These are phyloP conservation scores for Apteryx mantelli DNA, from an alignment of 2,113 vertebrate species.

Conservation along the genomic window DNA sequence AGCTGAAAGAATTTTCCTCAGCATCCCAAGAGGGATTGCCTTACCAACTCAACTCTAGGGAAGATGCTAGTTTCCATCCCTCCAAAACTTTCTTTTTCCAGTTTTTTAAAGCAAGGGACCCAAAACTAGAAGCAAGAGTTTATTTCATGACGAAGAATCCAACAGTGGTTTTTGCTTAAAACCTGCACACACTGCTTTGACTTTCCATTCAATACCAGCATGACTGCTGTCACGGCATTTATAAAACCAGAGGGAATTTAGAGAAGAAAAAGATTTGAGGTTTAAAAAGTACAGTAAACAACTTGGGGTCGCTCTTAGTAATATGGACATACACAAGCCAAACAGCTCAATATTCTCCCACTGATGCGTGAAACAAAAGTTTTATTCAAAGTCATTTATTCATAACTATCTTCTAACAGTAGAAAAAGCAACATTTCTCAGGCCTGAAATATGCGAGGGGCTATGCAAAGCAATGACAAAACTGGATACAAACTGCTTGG, in stretches of 20 bases:
- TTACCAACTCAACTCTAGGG: not conserved
- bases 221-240: not conserved
- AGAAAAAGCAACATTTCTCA: not conserved
- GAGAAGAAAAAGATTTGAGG: not conserved
- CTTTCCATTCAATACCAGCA: not conserved
- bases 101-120: not conserved
- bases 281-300: not conserved
- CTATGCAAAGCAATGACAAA: not conserved
- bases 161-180: not conserved
- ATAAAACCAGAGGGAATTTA: not conserved
- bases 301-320: not conserved
- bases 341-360: not conserved
- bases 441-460: rapidly evolving
- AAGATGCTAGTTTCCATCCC: not conserved
- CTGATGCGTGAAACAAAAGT: not conserved
- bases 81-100: not conserved
- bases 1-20: not conserved
- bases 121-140: not conserved
- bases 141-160: not conserved
- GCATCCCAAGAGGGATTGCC: not conserved
- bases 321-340: not conserved
- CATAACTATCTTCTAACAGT: not conserved
- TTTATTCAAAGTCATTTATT: not conserved
- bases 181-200: not conserved
- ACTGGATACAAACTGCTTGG: not conserved